A percentile compares a stretch with the other conserved stretches of the same genome.
These are phyloP conservation scores for Amphilophus citrinellus DNA, from an alignment of 2,113 vertebrate genomes.

Conservation along the genomic window DNA sequence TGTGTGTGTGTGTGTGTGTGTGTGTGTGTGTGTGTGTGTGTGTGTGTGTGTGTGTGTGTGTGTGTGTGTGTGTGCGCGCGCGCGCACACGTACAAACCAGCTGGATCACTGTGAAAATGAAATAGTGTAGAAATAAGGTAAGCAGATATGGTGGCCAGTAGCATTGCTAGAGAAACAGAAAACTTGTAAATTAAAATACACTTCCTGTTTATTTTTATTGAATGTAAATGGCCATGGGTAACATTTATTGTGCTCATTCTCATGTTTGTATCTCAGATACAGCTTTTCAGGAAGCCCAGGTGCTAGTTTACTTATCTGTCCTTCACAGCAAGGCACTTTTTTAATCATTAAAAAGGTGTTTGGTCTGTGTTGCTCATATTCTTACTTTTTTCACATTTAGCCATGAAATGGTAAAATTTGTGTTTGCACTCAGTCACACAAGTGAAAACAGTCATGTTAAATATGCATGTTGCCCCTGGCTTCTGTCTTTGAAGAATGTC, in stretches of 20 bases:
- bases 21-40: conserved; percentile 13
- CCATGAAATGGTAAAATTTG: no score
- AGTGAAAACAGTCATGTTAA: not conserved
- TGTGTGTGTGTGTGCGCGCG: not conserved
- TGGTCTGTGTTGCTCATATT: not conserved
- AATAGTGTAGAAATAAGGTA: conserved; percentile 1
- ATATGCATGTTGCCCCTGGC: not conserved
- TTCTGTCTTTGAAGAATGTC: not conserved
- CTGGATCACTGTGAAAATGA: not conserved
- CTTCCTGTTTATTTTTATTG: not conserved
- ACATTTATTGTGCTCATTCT: no score
- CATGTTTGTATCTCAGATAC: not conserved
- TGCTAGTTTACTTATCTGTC: not conserved
- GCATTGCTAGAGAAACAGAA: not conserved
- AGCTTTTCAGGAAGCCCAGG: not conserved
- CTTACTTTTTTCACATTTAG: no score
- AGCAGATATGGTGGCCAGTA: not conserved
- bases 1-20: conserved; percentile 17
- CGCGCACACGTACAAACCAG: no score
- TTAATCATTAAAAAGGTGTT: conserved; percentile 36
- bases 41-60: not conserved
- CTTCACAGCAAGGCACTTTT: conserved; percentile 8
- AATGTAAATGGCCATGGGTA: not conserved
- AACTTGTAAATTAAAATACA: not conserved
- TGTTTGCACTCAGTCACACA: not conserved